Conservation (phyloP, 2,797 vertebrate genomes). For the Mormyrops boulengeri region DNA sequence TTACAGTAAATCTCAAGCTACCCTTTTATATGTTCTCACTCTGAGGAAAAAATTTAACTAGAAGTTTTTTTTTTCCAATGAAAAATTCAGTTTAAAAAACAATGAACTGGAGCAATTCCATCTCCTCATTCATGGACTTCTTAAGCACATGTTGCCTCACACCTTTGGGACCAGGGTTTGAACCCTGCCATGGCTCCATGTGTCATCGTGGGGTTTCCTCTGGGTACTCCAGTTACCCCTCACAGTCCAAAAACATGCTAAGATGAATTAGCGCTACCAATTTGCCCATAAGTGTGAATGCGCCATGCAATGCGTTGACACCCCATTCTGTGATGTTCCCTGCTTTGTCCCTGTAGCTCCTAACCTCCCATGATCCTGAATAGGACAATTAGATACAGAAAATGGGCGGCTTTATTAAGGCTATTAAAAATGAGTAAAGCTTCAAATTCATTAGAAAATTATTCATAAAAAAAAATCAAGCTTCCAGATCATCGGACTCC, state of each 20-base stretch:
- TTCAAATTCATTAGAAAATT: neutral
- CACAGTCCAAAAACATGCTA: neutral
- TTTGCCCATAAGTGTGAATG: neutral
- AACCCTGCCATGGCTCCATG: neutral
- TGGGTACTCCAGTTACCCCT: neutral
- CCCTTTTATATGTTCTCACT: neutral
- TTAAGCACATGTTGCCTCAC: neutral
- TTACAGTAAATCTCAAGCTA: neutral
- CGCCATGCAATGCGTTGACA: neutral
- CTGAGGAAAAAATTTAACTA: neutral
- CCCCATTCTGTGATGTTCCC: neutral
- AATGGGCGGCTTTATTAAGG: neutral
- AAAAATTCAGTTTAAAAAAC: neutral
- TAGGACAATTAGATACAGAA: neutral
- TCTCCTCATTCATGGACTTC: neutral
- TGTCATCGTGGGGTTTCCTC: neutral
- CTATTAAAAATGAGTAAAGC: neutral
- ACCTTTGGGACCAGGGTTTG: neutral
- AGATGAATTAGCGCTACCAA: neutral
- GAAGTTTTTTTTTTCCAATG: neutral
- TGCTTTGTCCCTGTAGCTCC: neutral
- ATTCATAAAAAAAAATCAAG: neutral
- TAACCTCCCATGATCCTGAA: neutral
- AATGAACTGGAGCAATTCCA: neutral
- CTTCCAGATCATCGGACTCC: neutral